Base-by-base conservation (phyloP, 2,797 vertebrate species). In the Microctenopoma steveboyesi region DNA sequence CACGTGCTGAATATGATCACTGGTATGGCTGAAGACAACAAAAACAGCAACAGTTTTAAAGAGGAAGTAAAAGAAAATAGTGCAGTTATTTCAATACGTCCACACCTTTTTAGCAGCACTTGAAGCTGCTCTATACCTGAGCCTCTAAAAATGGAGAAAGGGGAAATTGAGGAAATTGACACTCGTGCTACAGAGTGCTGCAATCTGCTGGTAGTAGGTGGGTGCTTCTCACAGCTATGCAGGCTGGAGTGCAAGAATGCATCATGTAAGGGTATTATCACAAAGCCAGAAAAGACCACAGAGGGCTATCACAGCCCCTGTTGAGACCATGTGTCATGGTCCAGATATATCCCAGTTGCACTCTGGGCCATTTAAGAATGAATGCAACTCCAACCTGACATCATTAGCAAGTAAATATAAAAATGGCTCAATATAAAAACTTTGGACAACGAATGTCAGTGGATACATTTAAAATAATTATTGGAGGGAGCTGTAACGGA, bases 91-190 rank as follows among this genome's bases (percentile, higher is more conserved):
- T 69, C 57, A 69, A 68, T 59, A 51, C 64, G 40, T 53, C 27
- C 18, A 48, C 53, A 76, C 35, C 40, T 73, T 72, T 76, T 56
- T 73, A 65, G 37, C 56, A 73, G 49, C 77, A 76, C 67, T 83
- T 69, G 63, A 78, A 64, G 37, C 60, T 7, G 60, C 80, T 70
- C 70, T 47, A 48, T 78, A 76, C 65, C 33, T 56, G 58, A 28
- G 13, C 35, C 62, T 47, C 39, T 64, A 40, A 75, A 85, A 60
- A 62, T 13, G 40, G 40, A 42, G 12, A 50, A 45, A 46, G 16
- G 7, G n/a, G 45, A 64, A 33, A 84, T 81, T 67, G 79, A 83
- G 22, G 47, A 64, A 33, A 84, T 81, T 67, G 79, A 83, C 72
- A 45, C 69, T 74, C 52, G 59, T 39, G 46, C 4, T 51, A 25